Conservation (phyloP, 1,140 invertebrate genomes). For the Drosophila oshimai region DNA sequence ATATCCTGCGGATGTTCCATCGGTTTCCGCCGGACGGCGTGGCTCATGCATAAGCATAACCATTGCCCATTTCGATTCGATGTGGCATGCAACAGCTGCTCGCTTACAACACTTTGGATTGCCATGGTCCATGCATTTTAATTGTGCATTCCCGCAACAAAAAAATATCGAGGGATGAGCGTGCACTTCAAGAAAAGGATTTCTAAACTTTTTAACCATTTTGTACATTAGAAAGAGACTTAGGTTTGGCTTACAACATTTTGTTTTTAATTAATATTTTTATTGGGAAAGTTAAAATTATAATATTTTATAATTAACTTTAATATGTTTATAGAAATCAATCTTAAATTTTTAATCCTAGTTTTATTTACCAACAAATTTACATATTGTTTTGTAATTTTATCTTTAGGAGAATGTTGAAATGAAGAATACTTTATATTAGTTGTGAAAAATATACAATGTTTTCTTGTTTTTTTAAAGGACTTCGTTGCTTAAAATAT, state of each 20-base stretch:
- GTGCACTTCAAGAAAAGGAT: background rate
- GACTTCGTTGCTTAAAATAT: too few relatives aligned
- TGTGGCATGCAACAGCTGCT: conserved; percentile 75
- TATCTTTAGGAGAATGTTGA: too few relatives aligned
- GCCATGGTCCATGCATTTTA: conserved; percentile 55
- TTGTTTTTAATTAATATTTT: background rate
- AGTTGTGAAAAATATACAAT: too few relatives aligned
- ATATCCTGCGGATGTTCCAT: conserved; percentile 16
- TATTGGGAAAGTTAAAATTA: too few relatives aligned
- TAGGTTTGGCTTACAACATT: background rate
- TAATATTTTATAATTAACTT: too few relatives aligned
- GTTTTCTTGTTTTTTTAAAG: too few relatives aligned
- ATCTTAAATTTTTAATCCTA: too few relatives aligned
- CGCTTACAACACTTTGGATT: conserved; percentile 53
- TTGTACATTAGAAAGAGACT: too few relatives aligned
- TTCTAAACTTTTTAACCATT: background rate
- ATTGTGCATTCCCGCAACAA: conserved; percentile 34
- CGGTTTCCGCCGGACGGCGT: background rate
- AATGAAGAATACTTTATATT: too few relatives aligned
- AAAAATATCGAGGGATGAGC: conserved; percentile 1
- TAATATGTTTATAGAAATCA: too few relatives aligned
- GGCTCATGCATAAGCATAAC: conserved; percentile 77
- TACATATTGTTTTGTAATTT: too few relatives aligned
- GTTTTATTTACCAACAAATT: too few relatives aligned
- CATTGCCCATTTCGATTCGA: conserved; percentile 56